Evolutionary conservation across 2,113 vertebrate genomes (phyloP), one percentile per base, ranked within the genome.

Genomic region (Podiceps cristatus): DNA sequence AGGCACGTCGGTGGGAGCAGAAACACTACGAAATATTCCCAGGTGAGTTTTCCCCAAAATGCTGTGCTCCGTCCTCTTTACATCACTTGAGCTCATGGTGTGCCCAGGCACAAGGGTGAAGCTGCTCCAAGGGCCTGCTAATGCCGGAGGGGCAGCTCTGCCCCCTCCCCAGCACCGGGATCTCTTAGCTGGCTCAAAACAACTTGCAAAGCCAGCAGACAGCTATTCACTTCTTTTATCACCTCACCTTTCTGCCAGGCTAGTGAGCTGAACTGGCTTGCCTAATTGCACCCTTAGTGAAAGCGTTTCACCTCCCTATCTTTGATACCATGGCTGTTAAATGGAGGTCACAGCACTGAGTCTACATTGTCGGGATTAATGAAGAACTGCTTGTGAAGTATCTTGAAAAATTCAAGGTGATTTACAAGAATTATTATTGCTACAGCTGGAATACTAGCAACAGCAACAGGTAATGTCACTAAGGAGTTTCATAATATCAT

Each of bases 61-160:
- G 1, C 18, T 49, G 44, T 68, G 53, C 53, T 68, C 49, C 2
- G 0, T 77, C 18, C n/a, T 47, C 53, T 56, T 81, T 23, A 45
- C 2, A 1, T 37, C 44, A 28, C 71, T 68, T 47, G 37, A 76
- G 62, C 37, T 53, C 63, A 52, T 4, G 19, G 58, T 60, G 23
- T 19, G 45, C n/a, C 76, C 59, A 47, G 28, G 29, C 17, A 55
- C 0, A 1, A 62, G 8, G 40, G 14, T 1, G 1, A 89, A 67
- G 75, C 42, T 47, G 58, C 81, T 60, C 44, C 85, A 64, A 71
- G 42, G n/a, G n/a, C 56, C 37, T 76, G 25, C n/a, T 58, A 69
- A 47, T 0, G 3, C 28, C n/a, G n/a, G 59, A 66, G 56, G 18
- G 33, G 68, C 56, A 86, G 45, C 69, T 62, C 31, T 94, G 44